Conservation (phyloP, 1,140 invertebrate genomes). For the Aphis craccivora region DNA sequence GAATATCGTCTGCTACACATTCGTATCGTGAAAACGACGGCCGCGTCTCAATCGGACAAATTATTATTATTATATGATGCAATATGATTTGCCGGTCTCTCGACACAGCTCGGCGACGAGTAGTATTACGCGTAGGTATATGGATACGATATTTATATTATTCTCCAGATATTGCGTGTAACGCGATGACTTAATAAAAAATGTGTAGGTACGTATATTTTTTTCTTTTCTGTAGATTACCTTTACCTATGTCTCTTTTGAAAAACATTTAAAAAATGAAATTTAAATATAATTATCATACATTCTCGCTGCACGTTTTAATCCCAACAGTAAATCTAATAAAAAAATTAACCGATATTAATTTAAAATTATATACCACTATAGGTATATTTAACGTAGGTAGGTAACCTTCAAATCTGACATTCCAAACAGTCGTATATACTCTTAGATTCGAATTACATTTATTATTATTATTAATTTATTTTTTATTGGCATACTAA, state of each 20-base stretch:
- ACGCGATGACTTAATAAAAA: background rate
- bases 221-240: background rate
- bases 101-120: background rate
- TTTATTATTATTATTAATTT: background rate
- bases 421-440: background rate
- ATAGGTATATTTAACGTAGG: background rate
- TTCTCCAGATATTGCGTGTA: background rate
- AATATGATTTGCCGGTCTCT: background rate
- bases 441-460: too few relatives aligned
- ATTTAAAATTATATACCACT: background rate
- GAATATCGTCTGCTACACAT: slow-evolving; percentile 1
- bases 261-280: background rate
- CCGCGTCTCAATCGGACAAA: background rate
- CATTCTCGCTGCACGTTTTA: background rate
- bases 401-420: slow-evolving; percentile 5
- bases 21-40: background rate
- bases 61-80: background rate
- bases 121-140: background rate
- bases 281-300: background rate
- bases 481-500: background rate
- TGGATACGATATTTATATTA: background rate
- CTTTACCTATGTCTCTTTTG: background rate
- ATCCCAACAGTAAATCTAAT: background rate
- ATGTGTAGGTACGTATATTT: background rate
- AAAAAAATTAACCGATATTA: background rate